Evolutionary conservation across 2,113 vertebrate species (phyloP).

Genomic region (Percina caprodes): DNA sequence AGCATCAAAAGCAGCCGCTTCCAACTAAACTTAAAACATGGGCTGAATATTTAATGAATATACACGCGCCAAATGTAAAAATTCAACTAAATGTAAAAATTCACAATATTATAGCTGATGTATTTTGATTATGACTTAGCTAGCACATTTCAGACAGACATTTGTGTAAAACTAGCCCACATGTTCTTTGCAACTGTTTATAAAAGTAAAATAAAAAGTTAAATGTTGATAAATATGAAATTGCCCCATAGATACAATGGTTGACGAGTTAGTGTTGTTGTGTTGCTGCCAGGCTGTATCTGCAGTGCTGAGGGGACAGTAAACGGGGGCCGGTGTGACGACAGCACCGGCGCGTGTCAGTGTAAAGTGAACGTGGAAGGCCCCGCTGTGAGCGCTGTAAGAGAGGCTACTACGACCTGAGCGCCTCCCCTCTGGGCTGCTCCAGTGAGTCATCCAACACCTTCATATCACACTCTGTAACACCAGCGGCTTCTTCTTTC

Average conservation of each 20-base stretch:
- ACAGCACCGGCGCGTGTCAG: conserved; percentile 82
- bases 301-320: conserved; percentile 88
- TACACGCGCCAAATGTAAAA: too few species aligned
- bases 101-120: too few species aligned
- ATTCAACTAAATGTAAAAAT: too few species aligned
- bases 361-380: conserved; percentile 94
- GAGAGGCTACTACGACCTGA: conserved; percentile 87
- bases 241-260: not conserved
- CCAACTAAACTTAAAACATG: not conserved
- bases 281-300: conserved; percentile 84
- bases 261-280: not conserved
- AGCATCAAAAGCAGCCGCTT: too few species aligned
- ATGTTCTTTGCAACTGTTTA: too few species aligned
- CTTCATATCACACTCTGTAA: not conserved
- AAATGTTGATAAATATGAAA: too few species aligned
- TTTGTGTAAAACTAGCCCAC: too few species aligned
- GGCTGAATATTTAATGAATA: not conserved
- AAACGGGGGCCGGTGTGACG: conserved; percentile 85
- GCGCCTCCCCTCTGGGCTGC: conserved; percentile 85
- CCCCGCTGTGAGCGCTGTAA: conserved; percentile 91
- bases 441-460: conserved; percentile 84
- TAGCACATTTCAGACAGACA: too few species aligned
- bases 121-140: too few species aligned
- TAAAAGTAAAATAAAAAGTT: too few species aligned
- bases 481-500: not conserved